A percentile compares a stretch with the other conserved stretches of the same genome.
phyloP scores from a whole-genome alignment of 2,888 invertebrate species.

The Pollenia griseotomentosa region DNA sequence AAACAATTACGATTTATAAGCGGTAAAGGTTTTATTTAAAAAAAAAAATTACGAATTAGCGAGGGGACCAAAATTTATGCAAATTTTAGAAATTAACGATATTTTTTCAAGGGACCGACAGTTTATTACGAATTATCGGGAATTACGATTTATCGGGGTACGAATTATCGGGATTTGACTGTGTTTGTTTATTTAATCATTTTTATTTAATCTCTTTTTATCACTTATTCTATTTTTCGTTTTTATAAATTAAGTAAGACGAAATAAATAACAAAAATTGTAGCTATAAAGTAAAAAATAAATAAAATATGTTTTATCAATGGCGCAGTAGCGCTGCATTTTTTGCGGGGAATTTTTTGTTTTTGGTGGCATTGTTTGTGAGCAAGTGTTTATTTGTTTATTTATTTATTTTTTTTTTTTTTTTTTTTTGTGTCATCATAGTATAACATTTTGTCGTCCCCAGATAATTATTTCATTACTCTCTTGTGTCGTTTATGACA shows the following conservation, averaged over 20 bases:
- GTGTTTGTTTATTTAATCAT: no score
- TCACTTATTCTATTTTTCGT: neutral
- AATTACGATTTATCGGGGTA: no score
- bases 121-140: no score
- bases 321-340: slow-evolving; percentile 62
- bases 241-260: slow-evolving; percentile 4
- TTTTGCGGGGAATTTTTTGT: slow-evolving; percentile 1
- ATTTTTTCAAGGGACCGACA: no score
- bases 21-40: no score
- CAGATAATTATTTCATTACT: neutral
- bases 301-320: slow-evolving; percentile 30
- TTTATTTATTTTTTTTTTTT: no score
- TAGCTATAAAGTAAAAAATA: slow-evolving; percentile 2
- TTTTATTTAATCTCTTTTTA: neutral
- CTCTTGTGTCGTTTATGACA: neutral
- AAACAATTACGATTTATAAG: no score
- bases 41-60: no score
- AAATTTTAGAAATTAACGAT: no score
- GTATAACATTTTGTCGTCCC: slow-evolving; percentile 2
- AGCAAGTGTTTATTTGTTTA: neutral
- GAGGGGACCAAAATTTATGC: no score
- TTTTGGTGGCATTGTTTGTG: neutral
- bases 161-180: no score
- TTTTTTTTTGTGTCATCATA: neutral
- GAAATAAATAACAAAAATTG: neutral